Conservation (phyloP, 2,797 vertebrate species). For the Coilia nasus region DNA sequence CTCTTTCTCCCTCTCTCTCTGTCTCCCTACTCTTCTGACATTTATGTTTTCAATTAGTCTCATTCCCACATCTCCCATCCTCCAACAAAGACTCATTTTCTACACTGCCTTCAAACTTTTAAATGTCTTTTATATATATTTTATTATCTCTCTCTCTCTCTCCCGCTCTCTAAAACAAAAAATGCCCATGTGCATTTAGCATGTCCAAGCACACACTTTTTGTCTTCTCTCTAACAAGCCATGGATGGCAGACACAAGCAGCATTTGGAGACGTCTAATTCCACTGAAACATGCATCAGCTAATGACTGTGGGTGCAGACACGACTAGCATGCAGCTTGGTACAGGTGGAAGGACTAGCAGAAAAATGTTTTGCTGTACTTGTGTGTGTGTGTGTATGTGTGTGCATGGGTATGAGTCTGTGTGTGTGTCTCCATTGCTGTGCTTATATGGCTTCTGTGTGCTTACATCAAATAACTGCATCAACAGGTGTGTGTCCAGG, state of each 20-base stretch:
- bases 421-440: background rate
- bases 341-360: no score
- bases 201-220: background rate
- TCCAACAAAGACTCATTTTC: constrained; percentile 28
- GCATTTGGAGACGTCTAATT: background rate
- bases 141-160: background rate
- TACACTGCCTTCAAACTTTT: constrained; percentile 4
- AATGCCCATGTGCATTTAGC: constrained; percentile 18
- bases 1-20: constrained; percentile 34
- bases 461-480: no score
- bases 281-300: constrained; percentile 10
- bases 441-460: background rate
- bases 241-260: background rate
- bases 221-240: constrained; percentile 3
- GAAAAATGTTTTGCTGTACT: no score
- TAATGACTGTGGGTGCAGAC: background rate
- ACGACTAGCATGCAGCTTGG: background rate
- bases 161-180: background rate
- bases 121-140: background rate
- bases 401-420: background rate
- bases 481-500: no score
- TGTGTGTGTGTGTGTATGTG: background rate
- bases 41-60: constrained; percentile 70
- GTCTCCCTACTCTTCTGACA: constrained; percentile 62
- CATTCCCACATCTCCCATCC: constrained; percentile 28